Conservation (phyloP, 2,113 vertebrate species). For the Clupea harengus region DNA sequence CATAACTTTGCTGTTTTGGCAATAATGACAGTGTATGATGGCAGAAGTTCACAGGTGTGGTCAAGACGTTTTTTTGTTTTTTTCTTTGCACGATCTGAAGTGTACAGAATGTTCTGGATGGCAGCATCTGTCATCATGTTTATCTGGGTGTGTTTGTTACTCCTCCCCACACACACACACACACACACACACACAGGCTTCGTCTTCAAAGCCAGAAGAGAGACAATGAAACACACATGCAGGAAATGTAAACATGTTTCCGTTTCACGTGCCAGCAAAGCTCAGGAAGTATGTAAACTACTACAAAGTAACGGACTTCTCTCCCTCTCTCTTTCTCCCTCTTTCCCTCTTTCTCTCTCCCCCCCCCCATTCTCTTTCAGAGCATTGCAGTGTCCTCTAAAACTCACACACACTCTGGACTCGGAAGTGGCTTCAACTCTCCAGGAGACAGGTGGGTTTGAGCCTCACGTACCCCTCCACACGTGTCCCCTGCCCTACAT, state of each 20-base stretch:
- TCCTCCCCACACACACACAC: too few species aligned
- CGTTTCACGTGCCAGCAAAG: background rate
- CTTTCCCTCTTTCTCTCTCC: conserved; percentile 14
- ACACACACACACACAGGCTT: too few species aligned
- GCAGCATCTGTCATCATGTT: background rate
- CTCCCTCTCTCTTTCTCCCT: background rate
- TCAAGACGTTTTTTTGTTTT: background rate
- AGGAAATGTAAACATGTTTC: background rate
- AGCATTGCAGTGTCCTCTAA: conserved; percentile 79
- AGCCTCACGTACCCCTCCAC: background rate
- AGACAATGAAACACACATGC: background rate
- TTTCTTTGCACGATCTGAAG: background rate
- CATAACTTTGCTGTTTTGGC: too few species aligned
- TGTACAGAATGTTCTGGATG: background rate
- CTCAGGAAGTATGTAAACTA: background rate
- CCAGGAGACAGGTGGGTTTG: conserved; percentile 82
- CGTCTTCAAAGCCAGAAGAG: background rate
- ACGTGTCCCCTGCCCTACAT: background rate
- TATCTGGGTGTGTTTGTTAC: background rate
- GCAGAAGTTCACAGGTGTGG: background rate
- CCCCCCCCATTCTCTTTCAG: conserved; percentile 55
- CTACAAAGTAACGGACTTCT: background rate
- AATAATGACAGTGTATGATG: background rate
- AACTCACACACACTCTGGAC: conserved; percentile 54
- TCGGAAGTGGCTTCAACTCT: conserved; percentile 78